phyloP scores from a whole-genome alignment of 1,140 invertebrate species.

The Acromyrmex echinatior region DNA sequence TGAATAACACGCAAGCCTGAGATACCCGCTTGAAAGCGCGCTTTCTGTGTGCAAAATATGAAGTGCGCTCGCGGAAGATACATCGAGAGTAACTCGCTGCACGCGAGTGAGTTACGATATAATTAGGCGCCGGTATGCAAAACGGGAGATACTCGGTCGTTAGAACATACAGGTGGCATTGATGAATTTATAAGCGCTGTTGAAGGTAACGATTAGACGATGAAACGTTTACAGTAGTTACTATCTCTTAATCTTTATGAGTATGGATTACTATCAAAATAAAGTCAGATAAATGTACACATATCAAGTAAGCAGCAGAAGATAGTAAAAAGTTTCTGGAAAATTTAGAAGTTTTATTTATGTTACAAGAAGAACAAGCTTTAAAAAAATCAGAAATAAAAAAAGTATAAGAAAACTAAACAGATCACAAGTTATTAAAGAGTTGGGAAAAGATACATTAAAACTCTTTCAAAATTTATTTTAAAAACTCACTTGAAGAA shows the following conservation, averaged over 20 bases:
- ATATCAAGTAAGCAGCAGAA: neutral
- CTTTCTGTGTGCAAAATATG: conserved; percentile 40
- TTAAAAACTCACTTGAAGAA: neutral
- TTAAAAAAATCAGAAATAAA: neutral
- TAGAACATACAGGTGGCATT: conserved; percentile 26
- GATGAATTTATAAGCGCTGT: conserved; percentile 35
- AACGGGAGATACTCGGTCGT: conserved; percentile 38
- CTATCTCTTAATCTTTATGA: conserved; percentile 23
- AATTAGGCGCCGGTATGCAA: conserved; percentile 47
- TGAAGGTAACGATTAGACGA: conserved; percentile 12
- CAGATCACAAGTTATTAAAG: neutral
- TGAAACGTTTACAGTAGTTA: neutral
- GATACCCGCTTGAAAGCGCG: conserved; percentile 34
- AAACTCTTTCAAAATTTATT: neutral
- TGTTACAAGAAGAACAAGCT: neutral
- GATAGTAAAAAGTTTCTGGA: neutral
- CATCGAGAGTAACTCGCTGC: conserved; percentile 40
- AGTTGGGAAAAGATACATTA: neutral
- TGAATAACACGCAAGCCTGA: conserved; percentile 26
- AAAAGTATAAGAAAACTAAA: neutral
- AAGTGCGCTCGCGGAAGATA: conserved; percentile 25
- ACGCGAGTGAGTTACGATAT: conserved; percentile 59
- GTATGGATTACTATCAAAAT: conserved; percentile 1
- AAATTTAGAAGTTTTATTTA: neutral
- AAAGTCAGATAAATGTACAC: neutral